Evolutionary conservation across 2,797 vertebrate genomes (phyloP).

Genomic region (Scyliorhinus canicula): DNA sequence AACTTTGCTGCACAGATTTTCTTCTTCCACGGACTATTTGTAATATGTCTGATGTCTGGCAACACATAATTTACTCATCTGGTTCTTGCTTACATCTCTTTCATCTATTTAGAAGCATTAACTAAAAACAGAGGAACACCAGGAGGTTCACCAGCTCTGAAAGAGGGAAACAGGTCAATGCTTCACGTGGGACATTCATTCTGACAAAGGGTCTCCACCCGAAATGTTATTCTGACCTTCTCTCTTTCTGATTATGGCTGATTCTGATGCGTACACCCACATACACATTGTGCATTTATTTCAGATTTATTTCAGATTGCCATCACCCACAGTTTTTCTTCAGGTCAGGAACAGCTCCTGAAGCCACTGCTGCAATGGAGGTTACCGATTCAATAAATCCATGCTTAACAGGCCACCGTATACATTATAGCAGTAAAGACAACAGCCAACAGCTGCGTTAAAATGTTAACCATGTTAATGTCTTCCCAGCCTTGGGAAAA

Average conservation of each 20-base stretch:
- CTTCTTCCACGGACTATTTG: neutral
- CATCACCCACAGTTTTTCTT: neutral
- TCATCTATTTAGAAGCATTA: neutral
- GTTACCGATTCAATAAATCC: neutral
- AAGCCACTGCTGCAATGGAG: neutral
- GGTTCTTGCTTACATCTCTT: neutral
- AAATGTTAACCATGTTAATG: constrained; percentile 1
- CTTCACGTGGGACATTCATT: neutral
- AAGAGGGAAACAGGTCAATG: neutral
- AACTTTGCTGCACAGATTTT: neutral
- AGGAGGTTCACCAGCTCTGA: neutral
- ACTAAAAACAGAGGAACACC: neutral
- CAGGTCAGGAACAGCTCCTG: neutral
- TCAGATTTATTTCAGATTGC: neutral
- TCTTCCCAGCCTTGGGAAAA: constrained; percentile 18
- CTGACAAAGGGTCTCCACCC: neutral
- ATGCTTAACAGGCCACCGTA: neutral
- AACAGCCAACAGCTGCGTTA: neutral
- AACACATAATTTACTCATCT: neutral
- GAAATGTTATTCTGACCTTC: neutral
- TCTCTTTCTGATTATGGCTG: neutral
- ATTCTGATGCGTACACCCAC: neutral
- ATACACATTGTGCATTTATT: neutral
- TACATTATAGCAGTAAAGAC: constrained; percentile 6
- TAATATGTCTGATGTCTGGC: neutral